Evolutionary conservation across 1,140 invertebrate genomes (phyloP), one percentile per base, ranked within the genome.

Genomic region (Apis dorsata): DNA sequence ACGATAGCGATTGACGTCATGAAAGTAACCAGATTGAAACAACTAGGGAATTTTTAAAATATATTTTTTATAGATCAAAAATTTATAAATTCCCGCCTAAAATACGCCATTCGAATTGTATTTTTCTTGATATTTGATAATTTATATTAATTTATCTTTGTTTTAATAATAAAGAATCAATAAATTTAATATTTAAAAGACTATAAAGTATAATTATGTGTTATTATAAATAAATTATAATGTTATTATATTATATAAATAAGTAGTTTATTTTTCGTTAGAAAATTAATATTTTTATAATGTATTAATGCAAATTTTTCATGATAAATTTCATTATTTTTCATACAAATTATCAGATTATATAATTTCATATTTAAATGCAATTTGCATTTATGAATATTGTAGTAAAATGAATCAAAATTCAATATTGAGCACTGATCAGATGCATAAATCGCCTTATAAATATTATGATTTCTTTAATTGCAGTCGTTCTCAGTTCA

Each of bases 401-500:
- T 34, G 34, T 2, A 34, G 17, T 11, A 9, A 11, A 17, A 13
- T 24, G 5, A 65, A 11, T 70, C 3, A 11, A 11, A 21, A 51
- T 63, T 77, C 53, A 11, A 49, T 77, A 17, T 28, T 12, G 28
- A 53, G 19, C 11, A 21, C 1, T 10, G 0, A 2, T 63, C 59
- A 24, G 12, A 63, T 51, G 21, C 28, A 44, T 10, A 21, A n/a
- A 11, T 55, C 53, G n/a, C 49, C 8, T n/a, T n/a, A n/a, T n/a
- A n/a, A 12, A 10, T 53, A 28, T 73, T 53, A n/a, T n/a, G 24
- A 4, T 75, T 15, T 13, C 19, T 19, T n/a, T 68, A 66, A 66
- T 75, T 49, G 53, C 71, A 59, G 57, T 74, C 34, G 62, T 86
- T 62, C 34, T 9, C 19, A 28, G 70, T 77, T 86, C 73, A 79